Conservation (phyloP, 2,888 invertebrate genomes). For the Augiades crinisus region DNA sequence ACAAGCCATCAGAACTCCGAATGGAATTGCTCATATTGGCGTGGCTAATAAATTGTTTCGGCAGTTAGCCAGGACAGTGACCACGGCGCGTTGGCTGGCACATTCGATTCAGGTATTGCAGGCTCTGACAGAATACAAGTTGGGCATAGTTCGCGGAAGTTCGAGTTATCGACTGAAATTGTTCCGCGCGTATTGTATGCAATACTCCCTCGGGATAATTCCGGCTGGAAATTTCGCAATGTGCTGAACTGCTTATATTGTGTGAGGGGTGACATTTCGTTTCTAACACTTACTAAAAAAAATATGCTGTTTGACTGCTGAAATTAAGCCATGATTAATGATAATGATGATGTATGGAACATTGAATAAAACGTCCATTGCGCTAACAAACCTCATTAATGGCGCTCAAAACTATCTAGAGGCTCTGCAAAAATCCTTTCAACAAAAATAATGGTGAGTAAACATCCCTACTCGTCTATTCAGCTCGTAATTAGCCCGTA, state of each 20-base stretch:
- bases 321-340: no score
- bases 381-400: background rate
- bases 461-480: background rate
- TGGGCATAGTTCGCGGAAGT: conserved; percentile 36
- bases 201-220: conserved; percentile 30
- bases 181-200: conserved; percentile 34
- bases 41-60: conserved; percentile 40
- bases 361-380: no score
- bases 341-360: no score
- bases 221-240: conserved; percentile 13
- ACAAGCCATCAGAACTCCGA: conserved; percentile 21
- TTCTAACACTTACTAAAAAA: no score
- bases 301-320: no score
- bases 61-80: conserved; percentile 29
- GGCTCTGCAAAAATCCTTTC: background rate
- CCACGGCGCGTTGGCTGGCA: conserved; percentile 29
- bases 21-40: conserved; percentile 25
- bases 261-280: background rate
- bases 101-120: conserved; percentile 40
- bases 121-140: conserved; percentile 33
- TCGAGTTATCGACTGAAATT: conserved; percentile 43
- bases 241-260: conserved; percentile 15
- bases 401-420: background rate
- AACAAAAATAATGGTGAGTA: background rate
- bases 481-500: conserved; percentile 5